Conservation (phyloP, 2,113 vertebrate species). For the Mastomys natalensis region DNA sequence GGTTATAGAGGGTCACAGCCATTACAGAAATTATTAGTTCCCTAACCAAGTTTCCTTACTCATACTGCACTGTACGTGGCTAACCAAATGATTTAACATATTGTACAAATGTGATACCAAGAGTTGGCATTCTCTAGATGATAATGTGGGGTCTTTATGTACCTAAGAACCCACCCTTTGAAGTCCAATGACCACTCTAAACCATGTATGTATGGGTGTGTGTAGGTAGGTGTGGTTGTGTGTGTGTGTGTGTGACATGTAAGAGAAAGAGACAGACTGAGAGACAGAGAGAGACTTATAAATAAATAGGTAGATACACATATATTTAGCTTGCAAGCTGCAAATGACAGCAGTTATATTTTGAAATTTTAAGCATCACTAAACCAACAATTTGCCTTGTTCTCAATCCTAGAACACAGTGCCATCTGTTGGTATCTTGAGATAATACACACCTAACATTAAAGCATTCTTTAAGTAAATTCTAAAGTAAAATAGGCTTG, state of each 20-base stretch:
- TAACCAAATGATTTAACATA: not conserved
- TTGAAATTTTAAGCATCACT: not conserved
- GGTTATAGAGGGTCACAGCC: not conserved
- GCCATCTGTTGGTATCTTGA: constrained; percentile 82
- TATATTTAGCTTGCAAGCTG: not conserved
- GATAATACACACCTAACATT: constrained; percentile 49
- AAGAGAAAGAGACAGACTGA: too few species aligned
- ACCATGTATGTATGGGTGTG: not conserved
- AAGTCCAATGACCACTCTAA: not conserved
- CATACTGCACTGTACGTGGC: not conserved
- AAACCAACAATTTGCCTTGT: not conserved
- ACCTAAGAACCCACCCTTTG: not conserved
- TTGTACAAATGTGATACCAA: not conserved
- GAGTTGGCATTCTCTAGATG: not conserved
- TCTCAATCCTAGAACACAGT: constrained; percentile 55
- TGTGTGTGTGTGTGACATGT: not conserved
- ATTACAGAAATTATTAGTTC: not conserved
- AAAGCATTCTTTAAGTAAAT: not conserved
- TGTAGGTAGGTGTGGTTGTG: not conserved
- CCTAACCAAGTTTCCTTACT: not conserved
- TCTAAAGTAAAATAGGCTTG: not conserved
- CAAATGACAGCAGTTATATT: not conserved
- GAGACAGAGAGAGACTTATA: too few species aligned
- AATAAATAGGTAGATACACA: not conserved
- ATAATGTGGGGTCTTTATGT: not conserved